phyloP scores from a whole-genome alignment of 1,140 invertebrate species.

The Drosophila leontia region DNA sequence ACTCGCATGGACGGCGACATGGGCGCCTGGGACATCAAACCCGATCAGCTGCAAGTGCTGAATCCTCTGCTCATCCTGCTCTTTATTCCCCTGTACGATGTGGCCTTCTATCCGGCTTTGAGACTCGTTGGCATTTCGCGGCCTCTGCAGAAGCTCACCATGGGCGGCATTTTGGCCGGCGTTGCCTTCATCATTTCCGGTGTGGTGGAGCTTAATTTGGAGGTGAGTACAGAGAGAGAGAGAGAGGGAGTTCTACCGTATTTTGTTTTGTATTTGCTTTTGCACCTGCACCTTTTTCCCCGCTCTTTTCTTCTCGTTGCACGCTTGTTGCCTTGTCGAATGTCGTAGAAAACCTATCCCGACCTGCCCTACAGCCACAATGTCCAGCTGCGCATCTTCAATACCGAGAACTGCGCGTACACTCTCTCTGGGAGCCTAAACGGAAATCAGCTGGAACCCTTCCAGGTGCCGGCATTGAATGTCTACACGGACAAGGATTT shows the following conservation, averaged over 20 bases:
- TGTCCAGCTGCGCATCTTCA: conserved; percentile 90
- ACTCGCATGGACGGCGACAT: conserved; percentile 94
- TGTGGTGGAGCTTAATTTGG: conserved; percentile 91
- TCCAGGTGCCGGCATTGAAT: conserved; percentile 63
- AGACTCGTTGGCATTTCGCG: conserved; percentile 85
- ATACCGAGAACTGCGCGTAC: conserved; percentile 86
- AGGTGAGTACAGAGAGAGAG: conserved; percentile 85
- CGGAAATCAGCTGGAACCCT: neutral
- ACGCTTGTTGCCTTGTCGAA: conserved; percentile 39
- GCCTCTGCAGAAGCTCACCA: conserved; percentile 87
- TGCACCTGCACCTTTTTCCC: conserved; percentile 14
- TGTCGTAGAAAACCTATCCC: conserved; percentile 87
- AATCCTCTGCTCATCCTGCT: conserved; percentile 92
- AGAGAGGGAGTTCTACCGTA: neutral
- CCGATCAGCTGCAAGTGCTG: conserved; percentile 92
- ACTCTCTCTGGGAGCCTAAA: conserved; percentile 47
- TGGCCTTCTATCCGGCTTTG: conserved; percentile 88
- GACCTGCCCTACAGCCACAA: conserved; percentile 86
- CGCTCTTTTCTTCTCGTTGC: conserved; percentile 40
- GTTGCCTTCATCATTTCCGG: conserved; percentile 95
- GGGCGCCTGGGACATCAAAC: conserved; percentile 88
- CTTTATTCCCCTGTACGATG: conserved; percentile 93
- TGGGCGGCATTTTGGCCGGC: conserved; percentile 93
- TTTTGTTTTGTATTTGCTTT: conserved; percentile 11
- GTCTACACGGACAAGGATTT: conserved; percentile 79